Conservation (phyloP, 1,140 invertebrate genomes). For the Holcopasites calliopsidis region DNA sequence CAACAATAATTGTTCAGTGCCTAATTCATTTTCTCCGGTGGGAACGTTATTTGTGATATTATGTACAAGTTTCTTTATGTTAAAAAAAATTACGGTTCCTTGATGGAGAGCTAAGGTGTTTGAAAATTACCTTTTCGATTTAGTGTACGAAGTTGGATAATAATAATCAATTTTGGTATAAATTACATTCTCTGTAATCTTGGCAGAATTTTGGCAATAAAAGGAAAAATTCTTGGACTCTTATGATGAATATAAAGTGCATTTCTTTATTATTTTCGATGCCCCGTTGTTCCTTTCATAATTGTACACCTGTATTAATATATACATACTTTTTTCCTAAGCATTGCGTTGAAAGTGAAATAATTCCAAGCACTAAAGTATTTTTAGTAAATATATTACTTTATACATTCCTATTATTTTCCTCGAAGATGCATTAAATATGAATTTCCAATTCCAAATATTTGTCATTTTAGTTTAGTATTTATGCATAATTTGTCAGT, state of each 20-base stretch:
- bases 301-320: not conserved
- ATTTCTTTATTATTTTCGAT: not conserved
- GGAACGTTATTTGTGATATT: not conserved
- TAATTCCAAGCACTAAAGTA: not conserved
- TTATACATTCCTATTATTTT: not conserved
- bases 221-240: not conserved
- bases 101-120: not conserved
- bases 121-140: not conserved
- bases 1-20: not conserved
- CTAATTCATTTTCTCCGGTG: not conserved
- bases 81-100: not conserved
- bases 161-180: not conserved
- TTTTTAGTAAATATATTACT: not conserved
- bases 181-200: not conserved
- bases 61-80: not conserved
- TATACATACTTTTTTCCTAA: not conserved
- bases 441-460: not conserved
- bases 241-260: not conserved
- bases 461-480: not conserved
- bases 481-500: slow-evolving; percentile 22
- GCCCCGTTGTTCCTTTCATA: not conserved
- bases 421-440: not conserved
- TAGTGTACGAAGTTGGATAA: not conserved
- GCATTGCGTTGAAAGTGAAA: not conserved
- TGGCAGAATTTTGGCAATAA: not conserved